Conservation (phyloP, 2,113 vertebrate species). For the Engraulis encrasicolus region DNA sequence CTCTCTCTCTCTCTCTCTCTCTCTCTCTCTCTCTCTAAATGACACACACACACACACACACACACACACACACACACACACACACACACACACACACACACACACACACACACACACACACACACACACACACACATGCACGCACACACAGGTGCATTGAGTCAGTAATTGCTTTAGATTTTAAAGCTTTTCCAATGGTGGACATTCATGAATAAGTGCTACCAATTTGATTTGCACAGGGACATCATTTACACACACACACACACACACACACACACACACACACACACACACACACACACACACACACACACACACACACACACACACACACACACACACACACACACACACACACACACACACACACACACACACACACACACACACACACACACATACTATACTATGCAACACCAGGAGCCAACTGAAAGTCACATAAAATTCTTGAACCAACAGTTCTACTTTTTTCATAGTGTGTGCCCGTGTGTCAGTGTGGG, state of each 20-base stretch:
- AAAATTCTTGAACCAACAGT: no score
- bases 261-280: background rate
- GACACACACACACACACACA: no score
- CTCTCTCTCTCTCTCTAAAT: no score
- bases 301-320: no score
- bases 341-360: no score
- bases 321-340: no score
- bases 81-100: background rate
- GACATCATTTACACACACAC: background rate
- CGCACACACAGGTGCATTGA: background rate
- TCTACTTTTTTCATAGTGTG: no score
- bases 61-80: background rate
- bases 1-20: no score
- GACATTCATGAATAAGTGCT: background rate
- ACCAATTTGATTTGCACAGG: conserved; percentile 5
- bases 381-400: no score
- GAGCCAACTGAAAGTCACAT: no score
- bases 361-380: no score
- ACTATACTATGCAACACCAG: no score
- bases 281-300: background rate
- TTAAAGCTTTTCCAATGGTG: background rate
- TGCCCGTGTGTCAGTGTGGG: background rate
- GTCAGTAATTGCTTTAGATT: conserved; percentile 13
- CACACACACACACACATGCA: conserved; percentile 30
- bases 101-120: background rate